Conservation (phyloP, 92 coral and sea anemone species). For the Porites divaricata region DNA sequence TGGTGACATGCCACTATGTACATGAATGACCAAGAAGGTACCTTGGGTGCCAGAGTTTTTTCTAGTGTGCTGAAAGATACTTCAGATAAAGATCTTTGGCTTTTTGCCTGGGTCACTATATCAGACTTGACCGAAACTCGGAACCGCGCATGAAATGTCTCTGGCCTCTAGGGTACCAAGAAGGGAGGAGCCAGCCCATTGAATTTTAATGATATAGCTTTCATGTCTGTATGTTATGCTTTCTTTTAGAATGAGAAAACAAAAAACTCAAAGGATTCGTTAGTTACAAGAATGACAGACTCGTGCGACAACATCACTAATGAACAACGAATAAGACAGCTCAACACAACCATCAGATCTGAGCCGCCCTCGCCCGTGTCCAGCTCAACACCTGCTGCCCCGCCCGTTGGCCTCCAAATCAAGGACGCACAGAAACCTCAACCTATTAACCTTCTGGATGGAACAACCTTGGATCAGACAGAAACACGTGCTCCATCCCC, state of each 20-base stretch:
- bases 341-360: constrained; percentile 33
- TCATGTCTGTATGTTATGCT: neutral
- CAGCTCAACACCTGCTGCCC: constrained; percentile 92
- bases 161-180: no score
- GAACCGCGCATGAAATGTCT: no score
- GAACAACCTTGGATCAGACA: constrained; percentile 27
- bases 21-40: no score
- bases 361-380: constrained; percentile 78
- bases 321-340: constrained; percentile 25
- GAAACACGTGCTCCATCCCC: constrained; percentile 49
- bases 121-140: no score
- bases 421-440: constrained; percentile 77
- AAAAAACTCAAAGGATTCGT: neutral
- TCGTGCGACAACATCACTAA: neutral
- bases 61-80: no score
- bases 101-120: no score
- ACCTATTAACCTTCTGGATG: constrained; percentile 82
- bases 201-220: no score
- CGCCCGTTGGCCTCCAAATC: constrained; percentile 83
- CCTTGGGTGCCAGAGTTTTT: no score
- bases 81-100: no score
- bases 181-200: no score
- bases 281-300: neutral
- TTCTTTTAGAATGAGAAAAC: constrained; percentile 1
- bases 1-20: no score